Percentiles rank a stretch among this genome's conserved stretches.
These are phyloP conservation scores for Paguma larvata DNA, from an alignment of 2,797 vertebrate genomes.

Conservation along the genomic window DNA sequence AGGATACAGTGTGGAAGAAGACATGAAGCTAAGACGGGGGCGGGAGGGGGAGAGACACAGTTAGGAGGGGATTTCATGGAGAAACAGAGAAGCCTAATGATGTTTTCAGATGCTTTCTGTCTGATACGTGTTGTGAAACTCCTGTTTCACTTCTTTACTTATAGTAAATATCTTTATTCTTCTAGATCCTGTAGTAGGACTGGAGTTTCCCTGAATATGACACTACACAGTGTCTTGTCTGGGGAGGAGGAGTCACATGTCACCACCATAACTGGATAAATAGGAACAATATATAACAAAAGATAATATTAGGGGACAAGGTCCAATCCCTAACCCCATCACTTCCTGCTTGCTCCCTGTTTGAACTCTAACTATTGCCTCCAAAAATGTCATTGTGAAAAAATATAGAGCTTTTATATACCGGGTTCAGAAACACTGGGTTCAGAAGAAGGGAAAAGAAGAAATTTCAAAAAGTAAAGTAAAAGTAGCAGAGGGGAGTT, in stretches of 20 bases:
- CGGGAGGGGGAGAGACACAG: neutral
- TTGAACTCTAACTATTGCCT: slow-evolving; percentile 51
- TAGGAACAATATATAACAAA: slow-evolving; percentile 25
- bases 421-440: slow-evolving; percentile 5
- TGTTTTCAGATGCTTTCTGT: slow-evolving; percentile 43
- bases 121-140: neutral
- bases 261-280: slow-evolving; percentile 17
- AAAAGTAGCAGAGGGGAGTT: neutral
- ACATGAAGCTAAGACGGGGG: too few species aligned
- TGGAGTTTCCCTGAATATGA: slow-evolving; percentile 45
- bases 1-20: neutral
- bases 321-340: neutral
- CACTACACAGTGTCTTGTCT: neutral
- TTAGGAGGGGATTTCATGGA: neutral
- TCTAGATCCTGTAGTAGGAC: neutral
- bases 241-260: neutral
- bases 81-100: slow-evolving; percentile 8
- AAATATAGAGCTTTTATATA: slow-evolving; percentile 60
- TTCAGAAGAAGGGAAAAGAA: slow-evolving; percentile 48
- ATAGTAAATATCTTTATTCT: slow-evolving; percentile 44
- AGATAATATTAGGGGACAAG: neutral
- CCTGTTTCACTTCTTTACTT: slow-evolving; percentile 34
- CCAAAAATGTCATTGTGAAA: slow-evolving; percentile 16
- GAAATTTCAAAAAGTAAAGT: slow-evolving; percentile 33
- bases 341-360: slow-evolving; percentile 46